These are phyloP conservation scores for Dilophus febrilis DNA, from an alignment of 2,888 invertebrate genomes.

Conservation along the genomic window DNA sequence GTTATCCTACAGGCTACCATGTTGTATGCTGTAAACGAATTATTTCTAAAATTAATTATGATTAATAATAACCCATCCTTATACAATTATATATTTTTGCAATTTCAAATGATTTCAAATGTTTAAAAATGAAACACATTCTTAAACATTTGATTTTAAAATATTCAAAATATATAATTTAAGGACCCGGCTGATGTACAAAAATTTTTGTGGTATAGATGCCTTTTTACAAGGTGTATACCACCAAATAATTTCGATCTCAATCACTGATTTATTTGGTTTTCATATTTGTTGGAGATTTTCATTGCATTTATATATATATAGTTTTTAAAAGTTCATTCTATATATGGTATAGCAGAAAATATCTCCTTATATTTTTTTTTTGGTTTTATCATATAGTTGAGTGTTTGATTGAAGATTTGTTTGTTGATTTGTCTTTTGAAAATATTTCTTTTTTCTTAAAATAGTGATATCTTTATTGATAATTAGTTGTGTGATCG, in stretches of 20 bases:
- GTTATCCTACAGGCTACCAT: constrained; percentile 95
- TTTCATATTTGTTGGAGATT: background rate
- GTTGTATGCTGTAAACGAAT: constrained; percentile 86
- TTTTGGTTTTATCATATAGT: too few species aligned
- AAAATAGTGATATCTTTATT: too few species aligned
- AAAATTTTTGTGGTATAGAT: constrained; percentile 8
- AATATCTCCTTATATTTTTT: too few species aligned
- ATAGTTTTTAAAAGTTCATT: too few species aligned
- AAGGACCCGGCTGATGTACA: constrained; percentile 12
- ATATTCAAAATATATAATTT: constrained; percentile 9
- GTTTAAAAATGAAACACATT: background rate
- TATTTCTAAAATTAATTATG: constrained; percentile 40
- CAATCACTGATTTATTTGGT: background rate
- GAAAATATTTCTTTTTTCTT: too few species aligned
- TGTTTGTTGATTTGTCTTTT: too few species aligned
- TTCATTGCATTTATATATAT: background rate
- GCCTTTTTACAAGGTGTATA: constrained; percentile 9
- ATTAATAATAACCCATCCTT: constrained; percentile 31
- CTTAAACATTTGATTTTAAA: background rate
- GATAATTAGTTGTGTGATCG: too few species aligned
- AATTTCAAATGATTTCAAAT: background rate
- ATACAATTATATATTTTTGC: constrained; percentile 15
- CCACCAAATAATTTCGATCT: background rate
- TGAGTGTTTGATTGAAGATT: too few species aligned
- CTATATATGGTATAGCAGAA: too few species aligned